Evolutionary conservation across 2,113 vertebrate species (phyloP).

Genomic region (Lanius collurio): DNA sequence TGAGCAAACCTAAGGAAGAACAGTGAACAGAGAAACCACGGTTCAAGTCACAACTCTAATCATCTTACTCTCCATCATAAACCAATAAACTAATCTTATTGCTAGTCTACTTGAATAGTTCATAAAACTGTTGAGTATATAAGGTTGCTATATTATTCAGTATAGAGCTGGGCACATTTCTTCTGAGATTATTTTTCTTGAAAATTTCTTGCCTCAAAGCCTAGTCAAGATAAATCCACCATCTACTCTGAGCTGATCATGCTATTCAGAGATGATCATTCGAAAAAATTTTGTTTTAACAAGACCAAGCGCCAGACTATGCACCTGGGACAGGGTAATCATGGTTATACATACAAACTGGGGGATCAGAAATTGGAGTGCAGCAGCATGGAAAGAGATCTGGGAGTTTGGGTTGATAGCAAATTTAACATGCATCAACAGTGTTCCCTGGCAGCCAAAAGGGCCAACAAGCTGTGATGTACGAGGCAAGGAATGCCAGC

Average conservation of each 20-base stretch:
- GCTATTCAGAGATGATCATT: not conserved
- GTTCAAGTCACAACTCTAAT: not conserved
- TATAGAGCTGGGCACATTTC: not conserved
- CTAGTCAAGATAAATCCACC: not conserved
- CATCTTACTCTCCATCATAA: not conserved
- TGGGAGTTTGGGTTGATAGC: not conserved
- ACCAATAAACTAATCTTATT: not conserved
- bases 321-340: not conserved
- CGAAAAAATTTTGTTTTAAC: not conserved
- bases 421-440: not conserved
- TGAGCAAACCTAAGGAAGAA: not conserved
- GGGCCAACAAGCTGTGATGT: rapidly evolving
- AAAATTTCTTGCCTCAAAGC: not conserved
- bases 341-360: not conserved
- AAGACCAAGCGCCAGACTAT: not conserved
- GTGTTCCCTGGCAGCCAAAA: not conserved
- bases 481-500: not conserved
- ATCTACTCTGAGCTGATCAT: not conserved
- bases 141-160: not conserved
- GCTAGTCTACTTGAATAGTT: not conserved
- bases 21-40: not conserved
- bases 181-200: not conserved
- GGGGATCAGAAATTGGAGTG: not conserved
- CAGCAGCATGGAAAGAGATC: rapidly evolving
- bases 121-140: not conserved